Conservation (phyloP, 2,888 invertebrate genomes). For the Cremastinae sp. region DNA sequence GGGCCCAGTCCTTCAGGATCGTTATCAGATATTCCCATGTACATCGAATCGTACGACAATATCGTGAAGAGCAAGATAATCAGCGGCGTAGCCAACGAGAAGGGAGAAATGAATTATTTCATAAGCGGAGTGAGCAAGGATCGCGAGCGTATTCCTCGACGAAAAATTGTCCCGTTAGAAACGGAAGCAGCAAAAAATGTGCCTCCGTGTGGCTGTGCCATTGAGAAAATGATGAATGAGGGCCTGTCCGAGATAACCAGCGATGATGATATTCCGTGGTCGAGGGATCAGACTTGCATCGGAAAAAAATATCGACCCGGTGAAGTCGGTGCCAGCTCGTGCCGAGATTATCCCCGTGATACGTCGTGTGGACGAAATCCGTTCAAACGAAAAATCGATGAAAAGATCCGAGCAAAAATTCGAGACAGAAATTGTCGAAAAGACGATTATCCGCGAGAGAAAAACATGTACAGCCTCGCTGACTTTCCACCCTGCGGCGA, state of each 20-base stretch:
- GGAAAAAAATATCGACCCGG: constrained; percentile 70
- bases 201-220: constrained; percentile 71
- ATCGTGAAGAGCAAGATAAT: constrained; percentile 60
- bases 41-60: constrained; percentile 69
- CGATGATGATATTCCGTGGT: constrained; percentile 68
- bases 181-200: constrained; percentile 66
- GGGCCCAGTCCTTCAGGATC: constrained; percentile 67
- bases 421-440: constrained; percentile 12
- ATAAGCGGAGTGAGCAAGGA: constrained; percentile 67
- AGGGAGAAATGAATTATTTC: constrained; percentile 64
- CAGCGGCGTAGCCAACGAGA: constrained; percentile 64
- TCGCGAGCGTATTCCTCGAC: constrained; percentile 63
- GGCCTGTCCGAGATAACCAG: constrained; percentile 52
- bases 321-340: constrained; percentile 64
- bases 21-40: constrained; percentile 62
- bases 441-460: constrained; percentile 42
- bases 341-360: constrained; percentile 64
- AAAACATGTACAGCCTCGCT: constrained; percentile 67
- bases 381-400: constrained; percentile 60
- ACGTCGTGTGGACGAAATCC: constrained; percentile 66
- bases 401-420: constrained; percentile 45
- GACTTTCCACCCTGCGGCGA: constrained; percentile 68
- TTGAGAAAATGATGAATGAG: constrained; percentile 65
- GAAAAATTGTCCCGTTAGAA: constrained; percentile 31
- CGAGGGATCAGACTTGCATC: constrained; percentile 64